Percentiles rank a stretch among this genome's conserved stretches.
Conservation (phyloP, 2,113 vertebrate genomes). For the Callipepla squamata region DNA sequence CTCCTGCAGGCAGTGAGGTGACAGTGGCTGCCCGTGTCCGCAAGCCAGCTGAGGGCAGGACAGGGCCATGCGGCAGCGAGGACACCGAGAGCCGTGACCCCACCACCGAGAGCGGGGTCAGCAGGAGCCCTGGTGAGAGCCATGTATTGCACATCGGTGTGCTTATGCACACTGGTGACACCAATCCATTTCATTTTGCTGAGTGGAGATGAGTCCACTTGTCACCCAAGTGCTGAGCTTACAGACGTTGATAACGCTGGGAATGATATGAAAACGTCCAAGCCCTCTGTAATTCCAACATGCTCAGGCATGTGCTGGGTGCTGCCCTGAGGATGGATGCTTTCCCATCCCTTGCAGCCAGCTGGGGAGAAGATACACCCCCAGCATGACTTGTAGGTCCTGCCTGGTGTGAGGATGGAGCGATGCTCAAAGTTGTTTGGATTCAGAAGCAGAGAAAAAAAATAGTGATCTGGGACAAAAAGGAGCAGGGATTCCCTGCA, state of each 20-base stretch:
- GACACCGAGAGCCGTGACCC: neutral
- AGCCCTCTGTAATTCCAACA: neutral
- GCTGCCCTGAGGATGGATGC: too few relatives aligned
- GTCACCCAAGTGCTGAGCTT: neutral
- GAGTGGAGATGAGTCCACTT: neutral
- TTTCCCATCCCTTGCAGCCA: neutral
- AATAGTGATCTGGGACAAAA: neutral
- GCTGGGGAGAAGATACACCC: too few relatives aligned
- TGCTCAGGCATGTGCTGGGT: neutral
- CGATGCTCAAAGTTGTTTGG: neutral
- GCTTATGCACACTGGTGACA: neutral
- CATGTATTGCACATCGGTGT: neutral
- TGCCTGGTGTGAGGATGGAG: neutral
- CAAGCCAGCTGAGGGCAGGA: conserved; percentile 59
- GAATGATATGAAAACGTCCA: neutral
- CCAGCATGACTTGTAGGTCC: neutral
- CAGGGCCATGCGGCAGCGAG: conserved; percentile 41
- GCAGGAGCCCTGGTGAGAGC: neutral
- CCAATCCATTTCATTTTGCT: neutral
- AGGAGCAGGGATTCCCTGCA: neutral
- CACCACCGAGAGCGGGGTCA: neutral
- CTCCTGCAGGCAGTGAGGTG: conserved; percentile 50
- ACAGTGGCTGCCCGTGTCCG: conserved; percentile 31
- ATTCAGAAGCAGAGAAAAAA: neutral
- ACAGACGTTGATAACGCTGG: neutral